Conservation (phyloP, 2,797 vertebrate genomes). For the Ficedula albicollis region DNA sequence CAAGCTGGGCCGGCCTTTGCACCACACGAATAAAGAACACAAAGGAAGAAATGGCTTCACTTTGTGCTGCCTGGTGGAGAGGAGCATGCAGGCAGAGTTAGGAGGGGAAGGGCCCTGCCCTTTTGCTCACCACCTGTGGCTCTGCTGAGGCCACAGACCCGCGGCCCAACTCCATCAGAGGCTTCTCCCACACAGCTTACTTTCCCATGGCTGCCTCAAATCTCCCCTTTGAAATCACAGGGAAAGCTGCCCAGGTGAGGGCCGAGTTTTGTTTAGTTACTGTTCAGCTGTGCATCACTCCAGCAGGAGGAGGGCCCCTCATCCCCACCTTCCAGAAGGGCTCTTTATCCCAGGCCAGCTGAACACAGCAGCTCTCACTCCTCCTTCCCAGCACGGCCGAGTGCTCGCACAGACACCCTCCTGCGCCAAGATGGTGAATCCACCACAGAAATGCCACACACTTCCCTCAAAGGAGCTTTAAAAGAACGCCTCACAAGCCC, state of each 20-base stretch:
- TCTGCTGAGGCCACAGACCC: not conserved
- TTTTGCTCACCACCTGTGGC: not conserved
- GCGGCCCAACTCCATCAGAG: not conserved
- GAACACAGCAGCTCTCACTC: accelerated
- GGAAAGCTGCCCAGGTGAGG: not conserved
- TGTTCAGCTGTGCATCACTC: accelerated
- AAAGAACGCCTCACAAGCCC: accelerated
- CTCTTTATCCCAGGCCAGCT: not conserved
- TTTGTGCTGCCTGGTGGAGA: not conserved
- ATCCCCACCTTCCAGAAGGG: not conserved
- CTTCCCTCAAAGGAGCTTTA: not conserved
- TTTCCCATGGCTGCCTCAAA: not conserved
- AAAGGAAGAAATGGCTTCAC: not conserved
- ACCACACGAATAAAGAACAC: accelerated
- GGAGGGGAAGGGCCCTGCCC: not conserved
- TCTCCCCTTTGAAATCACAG: accelerated
- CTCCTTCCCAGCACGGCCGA: accelerated
- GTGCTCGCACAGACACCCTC: not conserved
- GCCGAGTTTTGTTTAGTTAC: not conserved
- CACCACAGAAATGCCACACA: not conserved
- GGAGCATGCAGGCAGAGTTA: not conserved
- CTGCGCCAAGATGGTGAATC: not conserved
- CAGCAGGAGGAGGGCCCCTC: not conserved
- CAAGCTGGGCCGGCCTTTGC: accelerated
- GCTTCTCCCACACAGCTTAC: not conserved